phyloP scores from a whole-genome alignment of 2,797 vertebrate species.

The Erithacus rubecula region DNA sequence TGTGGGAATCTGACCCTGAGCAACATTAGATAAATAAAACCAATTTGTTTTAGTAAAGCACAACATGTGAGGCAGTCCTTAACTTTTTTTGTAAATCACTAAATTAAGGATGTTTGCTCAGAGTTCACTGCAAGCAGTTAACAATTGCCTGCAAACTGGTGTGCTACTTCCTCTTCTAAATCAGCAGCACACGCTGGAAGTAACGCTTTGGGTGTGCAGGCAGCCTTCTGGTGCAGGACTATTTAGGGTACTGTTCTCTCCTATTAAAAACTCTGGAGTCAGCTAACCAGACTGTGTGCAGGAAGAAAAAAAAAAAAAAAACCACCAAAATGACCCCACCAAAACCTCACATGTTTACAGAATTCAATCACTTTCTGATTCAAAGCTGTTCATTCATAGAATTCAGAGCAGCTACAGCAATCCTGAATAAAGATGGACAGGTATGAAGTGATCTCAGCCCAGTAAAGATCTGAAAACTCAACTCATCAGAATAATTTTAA shows the following conservation, averaged over 20 bases:
- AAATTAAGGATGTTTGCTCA: not conserved
- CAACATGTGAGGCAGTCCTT: not conserved
- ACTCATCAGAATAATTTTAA: not conserved
- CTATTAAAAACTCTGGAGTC: not conserved
- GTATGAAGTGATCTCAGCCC: not conserved
- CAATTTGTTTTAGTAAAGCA: not conserved
- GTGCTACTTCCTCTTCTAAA: not conserved
- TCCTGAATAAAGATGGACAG: not conserved
- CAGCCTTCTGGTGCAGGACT: not conserved
- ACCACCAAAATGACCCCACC: not conserved
- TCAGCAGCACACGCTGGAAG: not conserved
- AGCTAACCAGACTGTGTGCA: not conserved
- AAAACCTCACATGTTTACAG: not conserved
- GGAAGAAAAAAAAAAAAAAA: too few relatives aligned
- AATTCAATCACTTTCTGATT: not conserved
- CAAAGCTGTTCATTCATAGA: not conserved
- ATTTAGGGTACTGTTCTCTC: not conserved
- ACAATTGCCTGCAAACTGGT: not conserved
- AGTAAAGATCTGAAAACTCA: not conserved
- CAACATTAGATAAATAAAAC: not conserved
- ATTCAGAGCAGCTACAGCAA: not conserved
- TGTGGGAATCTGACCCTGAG: not conserved
- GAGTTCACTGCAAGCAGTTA: not conserved
- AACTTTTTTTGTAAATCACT: not conserved
- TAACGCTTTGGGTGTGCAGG: accelerated